Base-by-base conservation (phyloP, 1,140 invertebrate genomes). In the Drosophila insularis region DNA sequence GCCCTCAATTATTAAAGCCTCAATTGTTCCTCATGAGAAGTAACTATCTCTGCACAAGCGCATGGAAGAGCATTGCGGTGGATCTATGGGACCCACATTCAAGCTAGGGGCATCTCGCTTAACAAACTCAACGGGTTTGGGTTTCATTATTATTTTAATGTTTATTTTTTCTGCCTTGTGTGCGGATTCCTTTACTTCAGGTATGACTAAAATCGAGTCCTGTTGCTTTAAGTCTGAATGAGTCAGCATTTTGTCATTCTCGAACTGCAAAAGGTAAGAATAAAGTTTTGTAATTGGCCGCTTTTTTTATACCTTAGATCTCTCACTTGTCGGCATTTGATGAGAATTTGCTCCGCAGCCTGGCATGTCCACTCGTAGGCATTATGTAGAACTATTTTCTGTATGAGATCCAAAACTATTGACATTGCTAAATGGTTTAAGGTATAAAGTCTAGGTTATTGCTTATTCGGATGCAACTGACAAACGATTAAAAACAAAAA, bases 1-100 rank as follows among this genome's bases (percentile, higher is more conserved):
- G 32, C 32, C 10, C 32, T 78, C 58, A n/a, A n/a, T n/a, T 63
- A 84, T 81, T 86, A 86, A 87, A 86, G 75, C 75, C 81, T 39
- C 39, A 65, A 37, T 58, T 62, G 72, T 64, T 76, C 75, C 35
- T 58, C 66, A 86, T 0, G 84, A 87, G 55, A 86, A 86, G 61
- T 86, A 86, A 17, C 82, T 86, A 55, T 86, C 73, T 5, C 82
- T 65, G 14, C 63, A 74, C 0, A 87, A 2, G 0, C 69, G 75
- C 82, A 87, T 86, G 58, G 68, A 77, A 11, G 82, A 89, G n/a
- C 55, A 68, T 13, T 54, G 63, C 0, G 82, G 82, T 6, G 71
- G 79, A 46, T 56, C 80, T 21, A 86, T 86, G 1, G 68, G 74
- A 27, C 79, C 82, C 32, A 32, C 37, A 35, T 65, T 76, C 0